Base-by-base conservation (phyloP, 2,888 invertebrate genomes). In the Fragum whitleyi region DNA sequence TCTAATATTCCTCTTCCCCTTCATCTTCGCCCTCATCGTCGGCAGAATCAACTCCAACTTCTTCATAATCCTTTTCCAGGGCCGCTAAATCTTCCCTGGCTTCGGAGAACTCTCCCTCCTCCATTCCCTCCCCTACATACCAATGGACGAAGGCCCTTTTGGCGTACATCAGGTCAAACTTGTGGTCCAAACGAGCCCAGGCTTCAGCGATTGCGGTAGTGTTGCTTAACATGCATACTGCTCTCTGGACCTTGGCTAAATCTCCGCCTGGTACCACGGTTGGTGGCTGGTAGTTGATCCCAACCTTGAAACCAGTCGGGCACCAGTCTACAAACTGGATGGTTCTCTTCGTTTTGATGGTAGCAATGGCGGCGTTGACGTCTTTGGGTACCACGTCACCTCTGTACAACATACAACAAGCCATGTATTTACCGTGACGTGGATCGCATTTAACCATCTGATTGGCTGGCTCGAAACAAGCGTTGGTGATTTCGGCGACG, bases 281-380 rank as follows among this genome's bases (percentile, higher is more conserved):
- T 47, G 47, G 47, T 47, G 47, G 47, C 16, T 47, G 47, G 47
- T 47, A 47, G 47, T 47, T 47, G 47, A 47, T 47, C 2, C 47
- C 47, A n/a, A 47, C 47, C 16, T 47, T 47, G 47, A 47, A 47
- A n/a, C 47, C 47, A 47, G 47, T 47, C 14, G 47, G 47, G n/a
- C 47, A 47, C 47, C 47, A 47, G 47, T 47, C 47, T 47, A 47
- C 47, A 47, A 47, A 47, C 16, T 47, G 47, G 47, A 47, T 47
- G 47, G 47, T 47, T 47, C 47, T 47, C 47, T 47, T 47, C 7
- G 47, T 47, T 16, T 47, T 47, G 47, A 47, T 47, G 47, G 47
- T 47, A n/a, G 47, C 47, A n/a, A 47, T 47, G 47, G 47, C 47
- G 16, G 47, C 47, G 47, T 47, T 47, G 19, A 47, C 47, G n/a